Conservation (phyloP, 1,140 invertebrate species). For the Cyclina sinensis region DNA sequence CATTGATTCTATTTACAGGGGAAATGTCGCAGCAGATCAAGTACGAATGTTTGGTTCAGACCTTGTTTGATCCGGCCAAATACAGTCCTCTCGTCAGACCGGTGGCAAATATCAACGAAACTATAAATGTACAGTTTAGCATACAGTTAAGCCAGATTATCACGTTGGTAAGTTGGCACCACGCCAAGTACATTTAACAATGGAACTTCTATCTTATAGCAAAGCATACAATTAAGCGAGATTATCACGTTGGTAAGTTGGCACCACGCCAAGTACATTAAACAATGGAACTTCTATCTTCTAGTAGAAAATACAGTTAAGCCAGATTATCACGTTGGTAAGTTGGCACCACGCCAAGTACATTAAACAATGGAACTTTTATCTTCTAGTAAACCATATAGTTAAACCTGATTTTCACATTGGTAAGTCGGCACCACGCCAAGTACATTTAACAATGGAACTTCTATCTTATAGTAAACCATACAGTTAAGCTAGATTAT, state of each 20-base stretch:
- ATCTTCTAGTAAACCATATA: conserved; percentile 98
- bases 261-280: too few species aligned
- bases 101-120: conserved; percentile 98
- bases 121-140: conserved; percentile 97
- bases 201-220: conserved; percentile 97
- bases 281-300: conserved; percentile 99
- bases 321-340: conserved; percentile 99
- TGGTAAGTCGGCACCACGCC: conserved; percentile 93
- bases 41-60: conserved; percentile 91
- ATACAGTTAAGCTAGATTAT: too few species aligned
- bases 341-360: too few species aligned
- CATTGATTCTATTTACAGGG: conserved; percentile 69
- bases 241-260: conserved; percentile 98
- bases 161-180: conserved; percentile 95
- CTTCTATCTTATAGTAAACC: too few species aligned
- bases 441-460: too few species aligned
- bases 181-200: too few species aligned
- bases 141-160: conserved; percentile 99
- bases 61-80: conserved; percentile 93
- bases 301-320: conserved; percentile 97
- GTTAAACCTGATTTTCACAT: conserved; percentile 99
- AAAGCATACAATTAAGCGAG: conserved; percentile 98
- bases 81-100: conserved; percentile 99
- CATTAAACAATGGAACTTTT: conserved; percentile 98
- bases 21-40: conserved; percentile 72